Base-by-base conservation (phyloP, 2,888 invertebrate species). In the Apoda limacodes region DNA sequence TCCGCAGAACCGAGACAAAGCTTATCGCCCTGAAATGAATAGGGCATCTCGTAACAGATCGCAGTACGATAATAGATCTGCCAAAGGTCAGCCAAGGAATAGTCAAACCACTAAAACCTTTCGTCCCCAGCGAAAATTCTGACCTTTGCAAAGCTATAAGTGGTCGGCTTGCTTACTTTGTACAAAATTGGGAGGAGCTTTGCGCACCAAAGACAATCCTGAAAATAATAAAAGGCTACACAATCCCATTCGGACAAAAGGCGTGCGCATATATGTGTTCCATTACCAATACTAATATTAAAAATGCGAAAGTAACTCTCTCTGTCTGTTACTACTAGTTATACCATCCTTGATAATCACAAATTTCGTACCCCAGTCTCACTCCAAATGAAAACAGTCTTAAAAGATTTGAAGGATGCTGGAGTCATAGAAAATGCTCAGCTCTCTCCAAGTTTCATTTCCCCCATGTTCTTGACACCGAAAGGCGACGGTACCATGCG, bases 371-470 rank as follows among this genome's bases (percentile, higher is more conserved):
- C n/a, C n/a, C n/a, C n/a, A n/a, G n/a, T n/a, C n/a, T n/a, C n/a
- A n/a, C n/a, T n/a, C n/a, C n/a, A n/a, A n/a, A n/a, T n/a, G n/a
- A n/a, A n/a, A n/a, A n/a, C n/a, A n/a, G n/a, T n/a, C n/a, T n/a
- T n/a, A n/a, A n/a, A n/a, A n/a, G n/a, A n/a, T n/a, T n/a, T n/a
- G n/a, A n/a, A n/a, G n/a, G n/a, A n/a, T n/a, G n/a, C n/a, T n/a
- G n/a, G n/a, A n/a, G n/a, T n/a, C n/a, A n/a, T n/a, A n/a, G n/a
- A 13, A 9, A 1, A 12, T 13, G 10, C n/a, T n/a, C n/a, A n/a
- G n/a, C n/a, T n/a, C n/a, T n/a, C n/a, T n/a, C n/a, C 43, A 13
- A 43, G 44, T 21, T 50, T 48, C 19, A 3, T 48, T 3, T 47
- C 48, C 9, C 14, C 39, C 6, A 42, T 50, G 22, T 50, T 50